These are phyloP conservation scores for Gryllus bimaculatus DNA, from an alignment of 1,140 invertebrate genomes.

Conservation along the genomic window DNA sequence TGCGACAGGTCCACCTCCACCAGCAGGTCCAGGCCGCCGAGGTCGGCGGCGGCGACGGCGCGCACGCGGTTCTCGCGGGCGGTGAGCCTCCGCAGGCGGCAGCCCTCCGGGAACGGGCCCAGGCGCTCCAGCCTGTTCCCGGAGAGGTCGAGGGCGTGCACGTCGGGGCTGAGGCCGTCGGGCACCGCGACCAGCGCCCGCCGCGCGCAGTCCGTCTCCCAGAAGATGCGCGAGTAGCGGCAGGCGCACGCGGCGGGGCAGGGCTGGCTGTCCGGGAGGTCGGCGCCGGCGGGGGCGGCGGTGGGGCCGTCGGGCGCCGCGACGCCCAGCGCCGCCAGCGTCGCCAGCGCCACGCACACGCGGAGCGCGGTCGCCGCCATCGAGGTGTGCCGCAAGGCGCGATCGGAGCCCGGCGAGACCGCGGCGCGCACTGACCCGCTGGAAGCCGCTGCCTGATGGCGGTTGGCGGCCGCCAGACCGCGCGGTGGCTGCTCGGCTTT, in stretches of 20 bases:
- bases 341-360: background rate
- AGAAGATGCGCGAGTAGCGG: background rate
- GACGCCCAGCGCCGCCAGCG: background rate
- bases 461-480: no score
- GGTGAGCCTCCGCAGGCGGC: constrained; percentile 50
- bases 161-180: constrained; percentile 47
- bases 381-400: background rate
- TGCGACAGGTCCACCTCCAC: constrained; percentile 58
- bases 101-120: constrained; percentile 48
- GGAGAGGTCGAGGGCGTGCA: constrained; percentile 60
- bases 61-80: constrained; percentile 55
- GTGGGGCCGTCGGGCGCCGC: background rate
- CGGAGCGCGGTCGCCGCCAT: background rate
- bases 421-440: background rate
- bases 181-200: background rate
- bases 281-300: no score
- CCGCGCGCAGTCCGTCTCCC: background rate
- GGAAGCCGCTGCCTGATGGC: no score
- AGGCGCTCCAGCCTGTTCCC: constrained; percentile 52
- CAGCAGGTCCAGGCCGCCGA: constrained; percentile 51
- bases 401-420: background rate
- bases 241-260: background rate
- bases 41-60: constrained; percentile 47
- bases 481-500: background rate
- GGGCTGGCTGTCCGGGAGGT: background rate